Base-by-base conservation (phyloP, 2,888 invertebrate genomes). In the Meteorus cinctellus region DNA sequence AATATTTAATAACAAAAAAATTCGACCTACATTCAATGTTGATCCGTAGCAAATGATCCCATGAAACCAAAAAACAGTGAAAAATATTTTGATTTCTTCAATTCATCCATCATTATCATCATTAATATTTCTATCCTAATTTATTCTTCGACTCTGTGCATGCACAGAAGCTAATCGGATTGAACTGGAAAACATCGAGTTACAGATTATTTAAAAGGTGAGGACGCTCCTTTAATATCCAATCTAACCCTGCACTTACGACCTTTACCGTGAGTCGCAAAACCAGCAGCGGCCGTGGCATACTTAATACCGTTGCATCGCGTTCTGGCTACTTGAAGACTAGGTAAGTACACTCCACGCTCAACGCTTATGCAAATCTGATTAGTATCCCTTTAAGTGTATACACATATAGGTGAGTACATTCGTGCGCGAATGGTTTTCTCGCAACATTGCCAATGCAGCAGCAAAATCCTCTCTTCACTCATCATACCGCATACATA, bases 261-360 rank as follows among this genome's bases (percentile, higher is more conserved):
- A 78, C 77, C 77, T 78, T 79, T 78, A 76, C 79, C 77, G 69
- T 77, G 76, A 75, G 76, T 74, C 73, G 68, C 73, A 73, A 66
- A 68, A 71, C 71, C 71, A 51, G 75, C 75, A 79, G 80, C 83
- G 85, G 82, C 86, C 86, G 81, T 86, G 86, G 84, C 86, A 86
- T 84, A 86, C 86, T 86, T 85, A 82, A 41, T 80, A 75, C 77
- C 80, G 81, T 83, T 82, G 81, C 83, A 82, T 81, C 59, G 79
- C 80, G 59, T 73, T 59, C 29, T 29, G 62, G 77, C 79, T 69
- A 63, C 72, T 77, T 51, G 65, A 12, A 51, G 24, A 59, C 19
- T 55, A 55, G 55, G 55, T 55, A 55, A 55, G 72, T 60, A 60
- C 74, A 75, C 73, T 75, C 73, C 66, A 75, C 77, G 75, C 75